Percentiles rank a stretch among this genome's conserved stretches.
These are phyloP conservation scores for Tenodera sinensis DNA, from an alignment of 2,888 invertebrate species.

Conservation along the genomic window DNA sequence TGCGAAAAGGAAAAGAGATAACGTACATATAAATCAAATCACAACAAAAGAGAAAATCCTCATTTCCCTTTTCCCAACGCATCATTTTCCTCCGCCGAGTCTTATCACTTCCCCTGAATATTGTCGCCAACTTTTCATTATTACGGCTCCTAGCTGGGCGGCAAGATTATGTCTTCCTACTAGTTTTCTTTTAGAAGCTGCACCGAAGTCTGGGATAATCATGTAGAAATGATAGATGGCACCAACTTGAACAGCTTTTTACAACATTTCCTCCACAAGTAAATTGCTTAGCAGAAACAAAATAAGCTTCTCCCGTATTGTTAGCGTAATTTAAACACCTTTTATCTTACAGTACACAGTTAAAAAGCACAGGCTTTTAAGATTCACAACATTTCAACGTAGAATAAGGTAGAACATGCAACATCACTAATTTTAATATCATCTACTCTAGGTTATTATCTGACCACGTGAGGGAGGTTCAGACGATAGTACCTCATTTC, in stretches of 20 bases:
- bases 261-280: background rate
- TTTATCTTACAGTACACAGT: background rate
- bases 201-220: background rate
- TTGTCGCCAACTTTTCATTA: slow-evolving; percentile 11
- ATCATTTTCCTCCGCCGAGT: slow-evolving; percentile 15
- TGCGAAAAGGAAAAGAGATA: slow-evolving; percentile 18
- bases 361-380: no score
- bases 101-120: slow-evolving; percentile 19
- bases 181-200: background rate
- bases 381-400: no score
- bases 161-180: background rate
- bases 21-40: slow-evolving; percentile 21
- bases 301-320: background rate
- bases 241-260: background rate
- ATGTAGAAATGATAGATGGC: background rate
- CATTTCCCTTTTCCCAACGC: slow-evolving; percentile 18
- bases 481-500: no score
- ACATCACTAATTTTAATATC: no score
- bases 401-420: no score
- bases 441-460: no score
- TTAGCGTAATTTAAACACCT: background rate
- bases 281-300: background rate
- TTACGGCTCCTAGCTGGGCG: background rate
- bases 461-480: no score
- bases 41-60: slow-evolving; percentile 22